These are phyloP conservation scores for Acropternis orthonyx DNA, from an alignment of 2,797 vertebrate species.

Conservation along the genomic window DNA sequence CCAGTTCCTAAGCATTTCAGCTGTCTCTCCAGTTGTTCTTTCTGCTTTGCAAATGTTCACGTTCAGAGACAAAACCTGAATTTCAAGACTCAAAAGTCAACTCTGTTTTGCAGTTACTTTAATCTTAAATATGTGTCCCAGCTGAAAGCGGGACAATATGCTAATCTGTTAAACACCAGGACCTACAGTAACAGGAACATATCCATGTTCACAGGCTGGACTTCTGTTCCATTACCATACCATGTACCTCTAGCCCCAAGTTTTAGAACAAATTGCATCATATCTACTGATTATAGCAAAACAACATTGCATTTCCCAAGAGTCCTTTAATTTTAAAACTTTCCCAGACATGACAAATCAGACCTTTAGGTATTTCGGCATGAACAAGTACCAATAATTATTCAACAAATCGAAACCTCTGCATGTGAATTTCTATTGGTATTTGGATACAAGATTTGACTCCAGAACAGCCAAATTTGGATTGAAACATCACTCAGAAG, in stretches of 20 bases:
- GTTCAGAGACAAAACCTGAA: not conserved
- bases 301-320: not conserved
- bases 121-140: not conserved
- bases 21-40: not conserved
- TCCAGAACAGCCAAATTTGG: not conserved
- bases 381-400: not conserved
- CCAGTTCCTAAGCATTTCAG: not conserved
- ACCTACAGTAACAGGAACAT: not conserved
- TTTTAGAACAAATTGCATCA: not conserved
- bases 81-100: not conserved
- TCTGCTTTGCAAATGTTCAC: not conserved
- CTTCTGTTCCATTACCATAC: not conserved
- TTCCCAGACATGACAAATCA: not conserved
- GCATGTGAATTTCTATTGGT: not conserved
- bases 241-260: not conserved
- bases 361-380: not conserved
- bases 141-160: not conserved
- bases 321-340: not conserved
- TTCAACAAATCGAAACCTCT: not conserved
- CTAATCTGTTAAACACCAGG: not conserved
- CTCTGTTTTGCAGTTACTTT: not conserved
- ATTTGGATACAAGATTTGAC: not conserved
- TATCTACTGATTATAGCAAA: not conserved
- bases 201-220: not conserved
- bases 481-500: not conserved